Evolutionary conservation across 2,797 vertebrate species (phyloP).

Genomic region (Brotula barbata): DNA sequence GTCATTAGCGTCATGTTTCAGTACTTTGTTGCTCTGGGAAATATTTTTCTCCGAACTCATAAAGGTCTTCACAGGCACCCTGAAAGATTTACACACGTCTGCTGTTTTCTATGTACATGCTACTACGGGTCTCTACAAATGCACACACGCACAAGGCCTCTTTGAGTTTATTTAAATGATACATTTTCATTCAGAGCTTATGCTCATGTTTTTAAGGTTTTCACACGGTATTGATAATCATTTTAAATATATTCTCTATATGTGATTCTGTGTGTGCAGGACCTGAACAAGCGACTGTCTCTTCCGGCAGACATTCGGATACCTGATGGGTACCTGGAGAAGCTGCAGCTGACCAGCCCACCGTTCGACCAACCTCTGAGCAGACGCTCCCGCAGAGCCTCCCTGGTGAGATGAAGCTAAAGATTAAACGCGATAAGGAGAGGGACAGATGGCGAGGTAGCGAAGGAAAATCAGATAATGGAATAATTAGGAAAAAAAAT

Average conservation of each 20-base stretch:
- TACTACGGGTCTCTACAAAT: neutral
- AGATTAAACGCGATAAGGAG: fast-evolving
- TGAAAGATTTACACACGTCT: slow-evolving; percentile 17
- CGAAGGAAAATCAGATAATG: neutral
- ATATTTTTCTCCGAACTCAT: slow-evolving; percentile 48
- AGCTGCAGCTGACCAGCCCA: slow-evolving; percentile 93
- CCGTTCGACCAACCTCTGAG: slow-evolving; percentile 95
- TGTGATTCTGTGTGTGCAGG: slow-evolving; percentile 72
- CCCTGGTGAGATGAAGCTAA: slow-evolving; percentile 81
- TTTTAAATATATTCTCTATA: slow-evolving; percentile 21
- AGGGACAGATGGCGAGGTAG: neutral
- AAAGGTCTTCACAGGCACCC: slow-evolving; percentile 21
- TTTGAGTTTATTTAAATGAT: slow-evolving; percentile 47
- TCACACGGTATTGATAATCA: slow-evolving; percentile 23
- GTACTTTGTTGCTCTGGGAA: slow-evolving; percentile 46
- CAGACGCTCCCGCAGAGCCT: slow-evolving; percentile 88
- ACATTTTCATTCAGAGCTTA: slow-evolving; percentile 48
- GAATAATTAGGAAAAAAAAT: neutral
- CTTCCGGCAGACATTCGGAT: slow-evolving; percentile 97
- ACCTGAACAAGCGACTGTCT: slow-evolving; percentile 95
- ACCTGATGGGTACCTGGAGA: slow-evolving; percentile 96
- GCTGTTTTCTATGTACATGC: neutral
- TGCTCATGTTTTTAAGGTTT: slow-evolving; percentile 38
- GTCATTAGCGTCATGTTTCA: slow-evolving; percentile 52
- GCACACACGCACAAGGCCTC: slow-evolving; percentile 10